These are phyloP conservation scores for Lagopus muta DNA, from an alignment of 2,113 vertebrate species.

Conservation along the genomic window DNA sequence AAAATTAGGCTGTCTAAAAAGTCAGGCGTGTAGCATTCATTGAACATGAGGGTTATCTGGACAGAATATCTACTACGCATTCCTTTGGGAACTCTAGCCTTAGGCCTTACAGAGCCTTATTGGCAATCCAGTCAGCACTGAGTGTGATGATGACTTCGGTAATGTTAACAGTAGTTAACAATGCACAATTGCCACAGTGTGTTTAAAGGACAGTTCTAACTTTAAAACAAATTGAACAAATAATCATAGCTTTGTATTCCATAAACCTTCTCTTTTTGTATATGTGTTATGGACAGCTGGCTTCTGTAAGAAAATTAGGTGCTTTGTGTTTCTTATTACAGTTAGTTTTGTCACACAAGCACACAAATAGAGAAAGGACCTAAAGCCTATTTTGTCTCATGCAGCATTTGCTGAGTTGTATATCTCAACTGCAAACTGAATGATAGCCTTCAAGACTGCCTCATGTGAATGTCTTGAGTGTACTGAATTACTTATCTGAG, in stretches of 20 bases:
- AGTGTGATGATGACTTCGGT: background rate
- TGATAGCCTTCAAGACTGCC: background rate
- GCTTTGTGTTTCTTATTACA: background rate
- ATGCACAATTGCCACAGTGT: background rate
- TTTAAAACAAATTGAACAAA: background rate
- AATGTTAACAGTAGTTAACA: background rate
- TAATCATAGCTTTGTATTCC: background rate
- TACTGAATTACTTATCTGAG: background rate
- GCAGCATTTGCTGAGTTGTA: background rate
- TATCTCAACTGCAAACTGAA: background rate
- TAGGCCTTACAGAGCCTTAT: background rate
- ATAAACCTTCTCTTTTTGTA: background rate
- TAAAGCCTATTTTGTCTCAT: background rate
- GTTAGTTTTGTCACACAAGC: background rate
- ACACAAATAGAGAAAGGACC: background rate
- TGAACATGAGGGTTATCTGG: background rate
- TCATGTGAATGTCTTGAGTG: background rate
- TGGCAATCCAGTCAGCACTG: background rate
- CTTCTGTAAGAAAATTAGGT: background rate
- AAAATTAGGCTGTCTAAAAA: background rate
- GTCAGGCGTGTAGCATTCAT: background rate
- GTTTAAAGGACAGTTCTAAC: background rate
- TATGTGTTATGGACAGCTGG: background rate
- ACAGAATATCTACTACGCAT: background rate
- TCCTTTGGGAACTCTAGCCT: background rate